A percentile compares a stretch with the other conserved stretches of the same genome.
Evolutionary conservation across 2,113 vertebrate genomes (phyloP).

Genomic region (Heterotilapia buettikoferi): DNA sequence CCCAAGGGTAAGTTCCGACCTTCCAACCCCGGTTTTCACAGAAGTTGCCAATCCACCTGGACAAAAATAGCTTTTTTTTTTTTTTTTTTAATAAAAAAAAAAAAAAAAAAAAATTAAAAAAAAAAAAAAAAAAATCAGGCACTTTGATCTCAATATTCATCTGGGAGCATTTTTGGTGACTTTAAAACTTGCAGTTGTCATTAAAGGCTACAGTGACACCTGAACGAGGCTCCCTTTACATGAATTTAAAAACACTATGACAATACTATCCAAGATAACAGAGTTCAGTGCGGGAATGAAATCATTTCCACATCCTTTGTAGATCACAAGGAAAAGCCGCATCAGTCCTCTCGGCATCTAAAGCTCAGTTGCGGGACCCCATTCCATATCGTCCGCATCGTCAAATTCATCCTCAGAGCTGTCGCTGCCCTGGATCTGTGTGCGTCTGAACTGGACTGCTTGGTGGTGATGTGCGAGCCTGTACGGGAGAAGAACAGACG

Average conservation of each 20-base stretch:
- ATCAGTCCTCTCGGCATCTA: slow-evolving; percentile 44
- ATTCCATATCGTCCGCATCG: slow-evolving; percentile 73
- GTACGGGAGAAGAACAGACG: background rate
- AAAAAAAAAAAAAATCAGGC: background rate
- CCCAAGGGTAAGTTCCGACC: no score
- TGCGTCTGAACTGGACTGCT: slow-evolving; percentile 81
- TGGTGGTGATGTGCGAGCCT: slow-evolving; percentile 81
- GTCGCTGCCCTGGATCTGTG: slow-evolving; percentile 74
- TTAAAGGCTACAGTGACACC: background rate
- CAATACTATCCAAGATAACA: background rate
- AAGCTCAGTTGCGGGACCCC: slow-evolving; percentile 92
- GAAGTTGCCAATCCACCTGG: no score
- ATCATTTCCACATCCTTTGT: background rate
- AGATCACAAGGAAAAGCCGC: background rate
- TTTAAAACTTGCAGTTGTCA: background rate
- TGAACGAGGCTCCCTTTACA: background rate
- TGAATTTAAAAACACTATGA: background rate
- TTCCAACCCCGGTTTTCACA: no score
- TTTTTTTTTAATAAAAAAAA: accelerated
- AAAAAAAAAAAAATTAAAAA: background rate
- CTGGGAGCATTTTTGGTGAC: background rate
- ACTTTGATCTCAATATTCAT: slow-evolving; percentile 8
- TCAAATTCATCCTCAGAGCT: slow-evolving; percentile 72
- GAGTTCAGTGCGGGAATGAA: background rate
- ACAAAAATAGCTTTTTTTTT: no score